These are phyloP conservation scores for Alauda arvensis DNA, from an alignment of 2,797 vertebrate species.

Conservation along the genomic window DNA sequence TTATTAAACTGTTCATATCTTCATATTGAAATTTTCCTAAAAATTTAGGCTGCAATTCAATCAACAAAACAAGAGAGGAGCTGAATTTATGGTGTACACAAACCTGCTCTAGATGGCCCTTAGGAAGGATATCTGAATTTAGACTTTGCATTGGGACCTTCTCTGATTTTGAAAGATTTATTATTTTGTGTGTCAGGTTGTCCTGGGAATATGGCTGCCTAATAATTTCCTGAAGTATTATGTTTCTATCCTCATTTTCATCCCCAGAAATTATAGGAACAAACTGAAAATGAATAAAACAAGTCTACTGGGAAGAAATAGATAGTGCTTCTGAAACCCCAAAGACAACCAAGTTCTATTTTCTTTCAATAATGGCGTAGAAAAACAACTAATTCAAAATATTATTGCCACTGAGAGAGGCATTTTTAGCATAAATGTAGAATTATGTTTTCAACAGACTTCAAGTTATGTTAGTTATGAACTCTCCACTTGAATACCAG, in stretches of 20 bases:
- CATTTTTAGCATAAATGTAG: slow-evolving; percentile 5
- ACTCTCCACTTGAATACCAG: background rate
- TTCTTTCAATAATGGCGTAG: background rate
- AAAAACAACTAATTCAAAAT: slow-evolving; percentile 27
- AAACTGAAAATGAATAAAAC: background rate
- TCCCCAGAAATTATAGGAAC: background rate
- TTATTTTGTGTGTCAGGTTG: background rate
- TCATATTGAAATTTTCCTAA: background rate
- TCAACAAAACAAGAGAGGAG: background rate
- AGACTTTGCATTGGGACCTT: background rate
- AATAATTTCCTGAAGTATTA: background rate
- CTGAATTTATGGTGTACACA: background rate
- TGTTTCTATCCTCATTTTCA: background rate
- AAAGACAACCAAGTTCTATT: background rate
- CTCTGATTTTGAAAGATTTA: background rate
- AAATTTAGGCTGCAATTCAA: background rate
- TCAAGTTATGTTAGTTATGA: background rate
- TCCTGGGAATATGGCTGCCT: background rate
- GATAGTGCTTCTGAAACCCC: background rate
- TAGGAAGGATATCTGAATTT: background rate
- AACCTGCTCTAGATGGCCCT: background rate
- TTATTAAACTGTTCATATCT: background rate
- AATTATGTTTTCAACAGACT: slow-evolving; percentile 31
- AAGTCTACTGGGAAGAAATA: background rate
- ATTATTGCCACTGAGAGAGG: background rate